Conservation (phyloP, 2,113 vertebrate genomes). For the Cyphomyrus discorhynchus region DNA sequence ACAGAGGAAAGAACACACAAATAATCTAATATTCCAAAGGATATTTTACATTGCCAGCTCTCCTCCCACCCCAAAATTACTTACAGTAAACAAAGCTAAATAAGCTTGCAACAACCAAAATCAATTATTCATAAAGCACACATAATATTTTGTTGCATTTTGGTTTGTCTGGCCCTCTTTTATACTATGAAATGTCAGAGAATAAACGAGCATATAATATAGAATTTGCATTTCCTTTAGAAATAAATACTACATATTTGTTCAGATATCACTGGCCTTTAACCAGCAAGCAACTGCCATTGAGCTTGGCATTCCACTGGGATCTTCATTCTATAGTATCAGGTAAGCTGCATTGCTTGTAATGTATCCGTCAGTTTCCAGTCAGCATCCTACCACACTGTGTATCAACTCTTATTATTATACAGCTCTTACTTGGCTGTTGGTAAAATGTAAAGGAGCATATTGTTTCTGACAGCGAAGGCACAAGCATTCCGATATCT, state of each 20-base stretch:
- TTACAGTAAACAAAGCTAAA: conserved; percentile 8
- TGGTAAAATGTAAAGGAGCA: neutral
- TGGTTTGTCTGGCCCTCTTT: neutral
- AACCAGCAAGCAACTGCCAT: neutral
- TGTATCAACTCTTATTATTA: neutral
- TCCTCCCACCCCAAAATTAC: neutral
- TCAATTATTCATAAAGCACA: conserved; percentile 4
- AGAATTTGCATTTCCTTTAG: neutral
- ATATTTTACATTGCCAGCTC: neutral
- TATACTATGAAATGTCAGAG: neutral
- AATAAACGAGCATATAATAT: neutral
- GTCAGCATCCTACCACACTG: neutral
- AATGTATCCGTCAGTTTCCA: neutral
- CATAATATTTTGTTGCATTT: neutral
- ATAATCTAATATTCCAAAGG: conserved; percentile 1
- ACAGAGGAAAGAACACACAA: neutral
- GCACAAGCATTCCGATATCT: neutral
- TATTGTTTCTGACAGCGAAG: neutral
- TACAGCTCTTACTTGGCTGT: neutral
- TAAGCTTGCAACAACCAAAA: neutral
- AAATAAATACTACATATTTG: neutral
- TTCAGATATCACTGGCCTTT: neutral
- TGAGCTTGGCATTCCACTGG: neutral
- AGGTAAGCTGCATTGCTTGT: neutral
- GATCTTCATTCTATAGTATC: neutral